Evolutionary conservation across 2,888 invertebrate species (phyloP), one percentile per base, ranked within the genome.

Genomic region (Tenthredo scrophulariae): DNA sequence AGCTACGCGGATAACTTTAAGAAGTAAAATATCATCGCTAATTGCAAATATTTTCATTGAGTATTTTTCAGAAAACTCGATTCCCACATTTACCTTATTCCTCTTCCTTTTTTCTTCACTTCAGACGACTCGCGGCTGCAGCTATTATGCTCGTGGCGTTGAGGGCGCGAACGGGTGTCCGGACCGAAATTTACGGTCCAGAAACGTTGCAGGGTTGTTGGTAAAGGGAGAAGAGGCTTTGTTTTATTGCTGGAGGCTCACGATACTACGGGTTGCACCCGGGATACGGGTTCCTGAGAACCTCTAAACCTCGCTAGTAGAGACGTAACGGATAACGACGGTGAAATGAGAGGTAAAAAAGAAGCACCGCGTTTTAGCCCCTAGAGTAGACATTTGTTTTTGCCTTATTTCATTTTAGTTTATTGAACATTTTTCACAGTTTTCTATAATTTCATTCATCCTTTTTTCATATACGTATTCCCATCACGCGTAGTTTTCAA

Each of bases 181-280:
- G 80, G 50, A 58, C 80, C 62, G 62, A 80, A 80, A 80, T 80
- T 80, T 80, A 80, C 80, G 58, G 80, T 50, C 80, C 62, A 80
- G 80, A 80, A 80, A 80, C 80, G 62, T 58, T 80, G 80, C 72
- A 74, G 54, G 77, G 46, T 77, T 77, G 77, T 54, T 77, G 46
- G 46, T 46, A n/a, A 54, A 77, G 77, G 77, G 77, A 54, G 50
- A 80, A 54, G 50, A 80, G 62, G 80, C 37, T 80, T 80, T 80
- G 80, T 80, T 80, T 80, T 80, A 80, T 80, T 80, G 80, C 80
- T 80, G 22, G 50, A 80, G 79, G 62, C 80, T 80, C 62, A 43
- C 62, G 62, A 80, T 50, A 80, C 80, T 80, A 62, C 62, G 80
- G 80, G n/a, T 7, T n/a, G 40, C 37, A 46, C 29, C 50, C 40